phyloP scores from a whole-genome alignment of 2,113 vertebrate genomes.

The Manacus vitellinus region DNA sequence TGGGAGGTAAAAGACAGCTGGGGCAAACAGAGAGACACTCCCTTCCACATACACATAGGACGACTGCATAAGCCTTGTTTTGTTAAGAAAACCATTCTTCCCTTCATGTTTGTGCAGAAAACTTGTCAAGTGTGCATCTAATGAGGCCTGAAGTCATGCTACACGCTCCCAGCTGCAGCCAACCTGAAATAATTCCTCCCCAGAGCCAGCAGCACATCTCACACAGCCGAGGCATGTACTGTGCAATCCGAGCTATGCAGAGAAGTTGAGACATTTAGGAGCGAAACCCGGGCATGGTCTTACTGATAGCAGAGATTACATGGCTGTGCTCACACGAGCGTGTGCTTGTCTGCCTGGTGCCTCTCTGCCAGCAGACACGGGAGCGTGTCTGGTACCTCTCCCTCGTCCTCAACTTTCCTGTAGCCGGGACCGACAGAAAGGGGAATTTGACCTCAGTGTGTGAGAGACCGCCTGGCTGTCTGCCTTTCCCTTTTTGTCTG shows the following conservation, averaged over 20 bases:
- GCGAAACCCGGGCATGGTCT: background rate
- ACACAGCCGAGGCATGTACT: constrained; percentile 16
- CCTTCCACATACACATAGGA: background rate
- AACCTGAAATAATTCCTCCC: constrained; percentile 54
- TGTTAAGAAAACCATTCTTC: constrained; percentile 11
- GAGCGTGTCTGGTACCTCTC: background rate
- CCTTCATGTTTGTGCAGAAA: background rate
- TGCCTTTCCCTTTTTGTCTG: constrained; percentile 65
- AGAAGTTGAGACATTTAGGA: constrained; percentile 44
- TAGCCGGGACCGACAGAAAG: background rate
- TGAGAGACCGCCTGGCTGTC: constrained; percentile 50
- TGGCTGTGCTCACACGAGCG: background rate
- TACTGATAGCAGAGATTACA: background rate
- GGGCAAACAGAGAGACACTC: background rate
- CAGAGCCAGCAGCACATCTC: constrained; percentile 24
- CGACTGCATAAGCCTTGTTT: background rate
- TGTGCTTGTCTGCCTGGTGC: constrained; percentile 3
- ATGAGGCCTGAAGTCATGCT: constrained; percentile 40
- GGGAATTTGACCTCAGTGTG: constrained; percentile 40
- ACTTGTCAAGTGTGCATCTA: constrained; percentile 43
- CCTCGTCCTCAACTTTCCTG: background rate
- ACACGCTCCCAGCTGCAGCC: constrained; percentile 6
- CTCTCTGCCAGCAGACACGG: background rate
- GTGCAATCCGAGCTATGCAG: constrained; percentile 23
- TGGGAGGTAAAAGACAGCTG: background rate